Base-by-base conservation (phyloP, 1,140 invertebrate genomes). In the Cherax quadricarinatus region DNA sequence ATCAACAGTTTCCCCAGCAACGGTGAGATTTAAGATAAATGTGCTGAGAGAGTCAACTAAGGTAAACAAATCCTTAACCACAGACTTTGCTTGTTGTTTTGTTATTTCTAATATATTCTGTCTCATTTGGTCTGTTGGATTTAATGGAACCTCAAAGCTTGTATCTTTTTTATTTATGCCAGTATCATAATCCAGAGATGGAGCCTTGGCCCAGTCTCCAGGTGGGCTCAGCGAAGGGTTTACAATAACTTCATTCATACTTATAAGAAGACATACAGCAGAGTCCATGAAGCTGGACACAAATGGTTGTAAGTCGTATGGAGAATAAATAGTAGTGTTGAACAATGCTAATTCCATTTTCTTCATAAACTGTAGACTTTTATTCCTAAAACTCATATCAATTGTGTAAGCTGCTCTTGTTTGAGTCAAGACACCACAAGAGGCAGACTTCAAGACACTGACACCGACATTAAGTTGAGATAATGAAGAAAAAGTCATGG, bases 191-290 rank as follows among this genome's bases (percentile, higher is more conserved):
- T 89, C 79, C 53, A 57, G 81, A 24, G 41, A 10, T 18, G 14
- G 3, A 30, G 79, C 60, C 18, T 57, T 48, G 7, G 18, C n/a
- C 30, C 62, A 60, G 57, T 89, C 87, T 9, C 53, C 48, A n/a
- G 79, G 79, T 16, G 53, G 30, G 18, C 66, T 66, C 24, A 21
- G 81, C 18, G 48, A 60, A 51, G 87, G 87, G 49, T 89, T 89
- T 49, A 41, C 57, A n/a, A 89, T 82, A 21, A 89, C 62, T 48
- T 66, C 78, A 53, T 89, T 89, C 79, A 89, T 70, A 62, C 75
- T 79, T 16, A 3, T 62, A 41, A 89, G 57, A n/a, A 89, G 79
- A 60, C 73, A 78, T n/a, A 30, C 62, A 18, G 24, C 41, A 51
- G 78, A n/a, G 51, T 81, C 78, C 75, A 89, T 21, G 30, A 30